Conservation (phyloP, 2,888 invertebrate genomes). For the Tribolium freemani region DNA sequence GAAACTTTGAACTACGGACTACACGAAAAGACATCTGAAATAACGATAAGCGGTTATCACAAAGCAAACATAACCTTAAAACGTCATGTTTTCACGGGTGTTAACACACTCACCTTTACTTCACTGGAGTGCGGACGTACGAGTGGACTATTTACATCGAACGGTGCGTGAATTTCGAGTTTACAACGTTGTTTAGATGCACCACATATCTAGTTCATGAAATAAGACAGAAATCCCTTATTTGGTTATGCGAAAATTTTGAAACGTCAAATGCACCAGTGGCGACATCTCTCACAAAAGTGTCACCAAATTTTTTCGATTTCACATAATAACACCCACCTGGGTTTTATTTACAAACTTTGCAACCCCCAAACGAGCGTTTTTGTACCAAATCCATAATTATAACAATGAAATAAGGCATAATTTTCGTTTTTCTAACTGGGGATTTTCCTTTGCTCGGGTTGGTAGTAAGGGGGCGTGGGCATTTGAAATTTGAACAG, state of each 20-base stretch:
- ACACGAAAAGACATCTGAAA: constrained; percentile 93
- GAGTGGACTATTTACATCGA: constrained; percentile 26
- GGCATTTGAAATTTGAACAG: too few species aligned
- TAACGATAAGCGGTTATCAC: constrained; percentile 20
- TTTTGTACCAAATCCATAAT: too few species aligned
- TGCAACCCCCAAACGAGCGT: too few species aligned
- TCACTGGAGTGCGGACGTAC: not conserved
- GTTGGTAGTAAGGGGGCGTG: too few species aligned
- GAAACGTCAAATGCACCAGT: constrained; percentile 62
- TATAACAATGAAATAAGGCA: too few species aligned
- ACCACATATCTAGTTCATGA: constrained; percentile 63
- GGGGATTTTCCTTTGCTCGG: too few species aligned
- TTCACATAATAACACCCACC: not conserved
- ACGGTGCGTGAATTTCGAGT: not conserved
- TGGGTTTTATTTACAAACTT: too few species aligned
- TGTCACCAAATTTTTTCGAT: not conserved
- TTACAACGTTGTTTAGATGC: constrained; percentile 50
- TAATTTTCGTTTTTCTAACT: too few species aligned
- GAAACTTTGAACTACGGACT: constrained; percentile 97
- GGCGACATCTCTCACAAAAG: constrained; percentile 11
- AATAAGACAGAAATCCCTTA: constrained; percentile 65
- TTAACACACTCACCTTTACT: constrained; percentile 10
- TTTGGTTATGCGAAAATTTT: constrained; percentile 69
- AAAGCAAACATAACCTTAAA: constrained; percentile 58
- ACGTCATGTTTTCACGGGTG: constrained; percentile 45